These are phyloP conservation scores for Luffia ferchaultella DNA, from an alignment of 2,888 invertebrate species.

Conservation along the genomic window DNA sequence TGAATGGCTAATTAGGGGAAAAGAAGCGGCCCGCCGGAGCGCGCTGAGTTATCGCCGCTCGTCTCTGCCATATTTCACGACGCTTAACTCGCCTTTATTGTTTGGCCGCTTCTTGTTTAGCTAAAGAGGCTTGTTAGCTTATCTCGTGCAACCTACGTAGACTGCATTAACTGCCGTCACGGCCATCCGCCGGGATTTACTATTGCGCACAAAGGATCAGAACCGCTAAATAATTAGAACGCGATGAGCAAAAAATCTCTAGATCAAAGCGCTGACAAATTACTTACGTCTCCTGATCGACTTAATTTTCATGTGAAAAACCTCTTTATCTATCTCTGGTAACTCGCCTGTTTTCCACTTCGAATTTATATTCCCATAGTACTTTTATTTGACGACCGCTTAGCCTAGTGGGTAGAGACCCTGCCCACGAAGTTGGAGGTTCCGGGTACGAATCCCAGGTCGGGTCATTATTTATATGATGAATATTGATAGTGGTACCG, in stretches of 20 bases:
- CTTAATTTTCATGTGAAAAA: neutral
- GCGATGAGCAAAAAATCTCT: neutral
- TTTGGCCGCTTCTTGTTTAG: conserved; percentile 55
- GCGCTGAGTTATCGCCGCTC: conserved; percentile 52
- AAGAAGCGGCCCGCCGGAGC: conserved; percentile 49
- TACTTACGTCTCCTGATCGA: neutral
- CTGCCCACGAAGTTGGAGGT: too few species aligned
- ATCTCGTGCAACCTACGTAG: conserved; percentile 49
- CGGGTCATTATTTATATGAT: too few species aligned
- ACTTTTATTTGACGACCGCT: too few species aligned
- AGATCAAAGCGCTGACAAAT: neutral
- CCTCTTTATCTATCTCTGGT: neutral
- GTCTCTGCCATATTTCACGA: conserved; percentile 59
- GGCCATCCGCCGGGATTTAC: conserved; percentile 39
- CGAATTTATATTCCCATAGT: too few species aligned
- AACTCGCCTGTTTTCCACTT: too few species aligned
- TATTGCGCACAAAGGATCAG: conserved; percentile 31
- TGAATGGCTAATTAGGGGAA: conserved; percentile 66
- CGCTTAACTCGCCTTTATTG: conserved; percentile 57
- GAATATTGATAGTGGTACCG: too few species aligned
- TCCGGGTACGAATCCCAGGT: too few species aligned
- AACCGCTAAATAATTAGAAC: conserved; percentile 25
- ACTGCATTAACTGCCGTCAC: conserved; percentile 53
- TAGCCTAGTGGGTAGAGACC: too few species aligned
- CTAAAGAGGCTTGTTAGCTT: conserved; percentile 59